A percentile compares a stretch with the other conserved stretches of the same genome.
These are phyloP conservation scores for Morpho achilles DNA, from an alignment of 2,888 invertebrate species.

Conservation along the genomic window DNA sequence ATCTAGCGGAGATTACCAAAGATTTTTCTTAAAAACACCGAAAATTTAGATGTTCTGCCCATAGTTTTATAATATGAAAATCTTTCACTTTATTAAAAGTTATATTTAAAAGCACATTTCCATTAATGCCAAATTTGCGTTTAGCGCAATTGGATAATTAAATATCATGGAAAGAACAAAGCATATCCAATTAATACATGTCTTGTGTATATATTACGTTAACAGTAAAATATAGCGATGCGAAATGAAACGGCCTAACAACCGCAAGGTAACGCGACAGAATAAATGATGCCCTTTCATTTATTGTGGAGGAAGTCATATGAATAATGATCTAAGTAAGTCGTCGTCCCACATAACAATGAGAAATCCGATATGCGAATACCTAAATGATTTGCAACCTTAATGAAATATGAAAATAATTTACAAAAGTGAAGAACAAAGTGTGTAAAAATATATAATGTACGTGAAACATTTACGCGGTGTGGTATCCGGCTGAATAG, in stretches of 20 bases:
- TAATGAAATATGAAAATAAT: too few species aligned
- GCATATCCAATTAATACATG: slow-evolving; percentile 6
- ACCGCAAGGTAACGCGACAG: slow-evolving; percentile 22
- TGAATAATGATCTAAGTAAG: slow-evolving; percentile 32
- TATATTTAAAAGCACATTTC: too few species aligned
- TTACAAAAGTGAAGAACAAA: too few species aligned
- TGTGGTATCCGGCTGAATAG: too few species aligned
- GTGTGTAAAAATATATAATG: too few species aligned
- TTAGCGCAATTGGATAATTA: slow-evolving; percentile 1
- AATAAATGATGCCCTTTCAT: slow-evolving; percentile 34
- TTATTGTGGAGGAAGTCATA: slow-evolving; percentile 32
- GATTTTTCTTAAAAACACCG: too few species aligned
- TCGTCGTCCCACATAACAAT: slow-evolving; percentile 23
- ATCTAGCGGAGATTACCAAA: too few species aligned
- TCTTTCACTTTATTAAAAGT: too few species aligned
- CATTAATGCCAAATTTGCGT: too few species aligned
- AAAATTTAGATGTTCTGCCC: background rate
- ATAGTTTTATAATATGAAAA: too few species aligned
- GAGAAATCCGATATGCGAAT: slow-evolving; percentile 1
- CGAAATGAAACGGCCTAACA: slow-evolving; percentile 26
- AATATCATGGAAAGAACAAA: slow-evolving; percentile 8
- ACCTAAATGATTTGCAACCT: too few species aligned
- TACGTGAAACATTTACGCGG: too few species aligned
- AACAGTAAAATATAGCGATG: slow-evolving; percentile 16
- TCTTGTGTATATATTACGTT: slow-evolving; percentile 15